phyloP scores from a whole-genome alignment of 2,888 invertebrate species.

The Meloe dianella region DNA sequence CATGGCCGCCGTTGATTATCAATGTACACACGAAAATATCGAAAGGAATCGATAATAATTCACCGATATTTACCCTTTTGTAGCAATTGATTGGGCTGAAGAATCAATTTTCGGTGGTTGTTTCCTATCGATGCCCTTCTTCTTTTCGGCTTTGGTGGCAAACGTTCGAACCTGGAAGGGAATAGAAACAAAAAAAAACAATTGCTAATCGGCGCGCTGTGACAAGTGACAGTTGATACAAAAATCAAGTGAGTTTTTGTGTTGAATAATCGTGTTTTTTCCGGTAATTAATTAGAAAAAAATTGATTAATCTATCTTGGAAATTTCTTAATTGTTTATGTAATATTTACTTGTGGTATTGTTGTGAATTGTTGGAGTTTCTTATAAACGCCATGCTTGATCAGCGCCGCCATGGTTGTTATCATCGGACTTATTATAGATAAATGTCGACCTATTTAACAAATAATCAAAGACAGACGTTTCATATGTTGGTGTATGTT shows the following conservation, averaged over 20 bases:
- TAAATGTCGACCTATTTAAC: slow-evolving; percentile 36
- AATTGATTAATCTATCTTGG: too few species aligned
- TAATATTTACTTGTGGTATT: slow-evolving; percentile 59
- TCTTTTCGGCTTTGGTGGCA: slow-evolving; percentile 57
- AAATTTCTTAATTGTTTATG: slow-evolving; percentile 8
- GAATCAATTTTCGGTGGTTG: slow-evolving; percentile 61
- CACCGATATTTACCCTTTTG: slow-evolving; percentile 68
- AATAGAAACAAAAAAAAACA: slow-evolving; percentile 38
- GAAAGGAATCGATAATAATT: slow-evolving; percentile 44
- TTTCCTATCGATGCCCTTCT: slow-evolving; percentile 58
- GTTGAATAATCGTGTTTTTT: too few species aligned
- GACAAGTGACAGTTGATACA: slow-evolving; percentile 10
- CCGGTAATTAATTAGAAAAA: too few species aligned
- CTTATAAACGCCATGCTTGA: slow-evolving; percentile 63
- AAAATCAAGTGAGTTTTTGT: background rate
- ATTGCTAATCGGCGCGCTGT: slow-evolving; percentile 9
- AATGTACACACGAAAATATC: background rate
- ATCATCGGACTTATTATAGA: slow-evolving; percentile 35
- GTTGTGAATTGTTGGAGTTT: slow-evolving; percentile 50
- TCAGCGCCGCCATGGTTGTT: slow-evolving; percentile 67
- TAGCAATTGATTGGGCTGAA: slow-evolving; percentile 69
- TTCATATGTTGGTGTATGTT: background rate
- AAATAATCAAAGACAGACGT: background rate
- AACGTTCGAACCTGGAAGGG: slow-evolving; percentile 49
- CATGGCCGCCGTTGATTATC: slow-evolving; percentile 50